Evolutionary conservation across 2,888 invertebrate genomes (phyloP).

Genomic region (Scaptomyza flava): DNA sequence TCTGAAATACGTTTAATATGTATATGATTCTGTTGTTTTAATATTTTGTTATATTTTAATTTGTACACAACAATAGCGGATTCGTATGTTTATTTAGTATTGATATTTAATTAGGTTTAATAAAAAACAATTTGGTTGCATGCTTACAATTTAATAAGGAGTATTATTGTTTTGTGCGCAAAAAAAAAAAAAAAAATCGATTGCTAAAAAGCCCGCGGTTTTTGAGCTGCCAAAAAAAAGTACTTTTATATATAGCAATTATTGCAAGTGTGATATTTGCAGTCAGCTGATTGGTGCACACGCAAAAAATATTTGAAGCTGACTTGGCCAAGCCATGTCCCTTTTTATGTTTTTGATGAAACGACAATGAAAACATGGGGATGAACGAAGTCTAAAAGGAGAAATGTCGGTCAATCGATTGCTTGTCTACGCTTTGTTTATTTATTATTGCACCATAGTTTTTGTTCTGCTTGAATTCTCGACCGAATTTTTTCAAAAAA

Average conservation of each 20-base stretch:
- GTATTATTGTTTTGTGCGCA: slow-evolving; percentile 53
- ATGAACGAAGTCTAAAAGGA: neutral
- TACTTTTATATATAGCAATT: slow-evolving; percentile 20
- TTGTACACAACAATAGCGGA: slow-evolving; percentile 50
- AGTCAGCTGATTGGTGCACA: slow-evolving; percentile 23
- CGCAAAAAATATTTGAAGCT: slow-evolving; percentile 12
- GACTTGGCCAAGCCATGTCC: slow-evolving; percentile 23
- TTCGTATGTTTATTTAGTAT: slow-evolving; percentile 13
- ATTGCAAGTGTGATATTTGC: slow-evolving; percentile 60
- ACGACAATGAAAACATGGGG: neutral
- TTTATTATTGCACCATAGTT: slow-evolving; percentile 72
- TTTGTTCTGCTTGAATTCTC: slow-evolving; percentile 31
- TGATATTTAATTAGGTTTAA: slow-evolving; percentile 21
- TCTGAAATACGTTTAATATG: slow-evolving; percentile 32
- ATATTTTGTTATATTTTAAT: slow-evolving; percentile 6
- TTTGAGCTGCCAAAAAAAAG: slow-evolving; percentile 50
- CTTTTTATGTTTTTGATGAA: neutral
- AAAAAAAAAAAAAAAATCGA: slow-evolving; percentile 37
- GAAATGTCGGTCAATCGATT: slow-evolving; percentile 8
- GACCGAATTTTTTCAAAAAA: slow-evolving; percentile 15
- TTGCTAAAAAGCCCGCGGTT: slow-evolving; percentile 44
- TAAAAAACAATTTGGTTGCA: slow-evolving; percentile 48
- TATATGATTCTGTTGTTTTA: slow-evolving; percentile 21
- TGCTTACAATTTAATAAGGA: slow-evolving; percentile 57
- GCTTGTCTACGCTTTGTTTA: slow-evolving; percentile 17